A percentile compares a stretch with the other conserved stretches of the same genome.
Conservation (phyloP, 92 coral and sea anemone species). For the Metridium senile region DNA sequence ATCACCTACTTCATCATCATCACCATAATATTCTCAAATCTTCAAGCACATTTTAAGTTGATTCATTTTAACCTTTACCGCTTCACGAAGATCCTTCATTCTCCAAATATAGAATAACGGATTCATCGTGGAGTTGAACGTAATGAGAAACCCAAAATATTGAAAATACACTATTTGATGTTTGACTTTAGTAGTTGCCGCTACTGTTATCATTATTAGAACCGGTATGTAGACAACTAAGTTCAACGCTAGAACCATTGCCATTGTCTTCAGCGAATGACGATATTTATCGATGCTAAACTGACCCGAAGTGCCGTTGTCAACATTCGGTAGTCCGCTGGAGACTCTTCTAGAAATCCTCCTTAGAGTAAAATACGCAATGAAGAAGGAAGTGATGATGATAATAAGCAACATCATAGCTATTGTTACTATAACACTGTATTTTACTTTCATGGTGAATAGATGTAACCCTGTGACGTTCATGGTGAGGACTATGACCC, state of each 20-base stretch:
- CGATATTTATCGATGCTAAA: slow-evolving; percentile 7
- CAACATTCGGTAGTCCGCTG: background rate
- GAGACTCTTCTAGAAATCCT: slow-evolving; percentile 8
- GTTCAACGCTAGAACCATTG: slow-evolving; percentile 3
- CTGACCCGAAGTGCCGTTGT: background rate
- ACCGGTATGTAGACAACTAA: slow-evolving; percentile 6
- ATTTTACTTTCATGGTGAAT: background rate
- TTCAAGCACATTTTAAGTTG: background rate
- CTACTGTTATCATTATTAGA: background rate
- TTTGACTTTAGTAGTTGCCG: background rate
- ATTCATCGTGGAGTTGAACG: slow-evolving; percentile 8
- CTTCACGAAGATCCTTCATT: slow-evolving; percentile 15
- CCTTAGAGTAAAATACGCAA: slow-evolving; percentile 2
- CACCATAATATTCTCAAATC: background rate
- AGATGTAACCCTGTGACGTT: background rate
- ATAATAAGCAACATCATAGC: background rate
- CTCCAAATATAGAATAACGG: slow-evolving; percentile 23
- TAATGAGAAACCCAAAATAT: slow-evolving; percentile 6
- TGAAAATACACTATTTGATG: slow-evolving; percentile 2
- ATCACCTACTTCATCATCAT: no score
- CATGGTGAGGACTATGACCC: background rate
- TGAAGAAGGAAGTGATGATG: background rate
- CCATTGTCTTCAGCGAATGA: slow-evolving; percentile 2
- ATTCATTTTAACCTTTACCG: background rate
- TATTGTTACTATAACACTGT: background rate